Conservation (phyloP, 2,797 vertebrate species). For the Enteromius thamalakanensis region DNA sequence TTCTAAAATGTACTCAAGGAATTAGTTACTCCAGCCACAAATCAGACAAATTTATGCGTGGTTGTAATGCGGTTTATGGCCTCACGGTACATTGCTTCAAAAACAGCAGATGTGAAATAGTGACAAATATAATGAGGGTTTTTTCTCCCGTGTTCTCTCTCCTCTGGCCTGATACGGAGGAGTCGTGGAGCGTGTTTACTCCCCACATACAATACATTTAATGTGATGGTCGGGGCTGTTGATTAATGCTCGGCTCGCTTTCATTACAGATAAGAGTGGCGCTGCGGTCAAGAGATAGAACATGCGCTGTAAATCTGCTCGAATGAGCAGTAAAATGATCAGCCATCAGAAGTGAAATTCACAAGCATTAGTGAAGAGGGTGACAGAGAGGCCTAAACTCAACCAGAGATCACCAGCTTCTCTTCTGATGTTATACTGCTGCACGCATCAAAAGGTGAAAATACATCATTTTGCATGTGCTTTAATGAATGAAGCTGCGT, state of each 20-base stretch:
- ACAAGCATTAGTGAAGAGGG: conserved; percentile 93
- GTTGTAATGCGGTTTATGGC: conserved; percentile 99
- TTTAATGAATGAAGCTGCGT: background rate
- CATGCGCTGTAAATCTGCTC: conserved; percentile 97
- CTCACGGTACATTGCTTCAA: conserved; percentile 99
- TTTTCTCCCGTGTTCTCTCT: conserved; percentile 62
- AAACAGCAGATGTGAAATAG: conserved; percentile 99
- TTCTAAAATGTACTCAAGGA: conserved; percentile 99
- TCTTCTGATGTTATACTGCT: background rate
- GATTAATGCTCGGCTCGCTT: conserved; percentile 99
- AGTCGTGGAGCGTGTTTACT: conserved; percentile 98
- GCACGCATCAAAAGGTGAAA: background rate
- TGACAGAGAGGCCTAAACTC: conserved; percentile 41
- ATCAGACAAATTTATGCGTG: conserved; percentile 99
- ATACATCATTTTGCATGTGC: background rate
- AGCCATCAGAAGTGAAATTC: conserved; percentile 99
- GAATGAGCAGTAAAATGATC: conserved; percentile 99
- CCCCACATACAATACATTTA: conserved; percentile 99
- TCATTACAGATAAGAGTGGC: conserved; percentile 99
- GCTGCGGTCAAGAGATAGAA: conserved; percentile 99
- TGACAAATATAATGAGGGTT: conserved; percentile 99
- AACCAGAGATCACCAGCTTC: conserved; percentile 15
- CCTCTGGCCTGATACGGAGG: conserved; percentile 83
- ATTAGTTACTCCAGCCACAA: conserved; percentile 99
- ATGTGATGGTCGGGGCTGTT: conserved; percentile 98